Evolutionary conservation across 2,113 vertebrate species (phyloP).

Genomic region (Sialia sialis): DNA sequence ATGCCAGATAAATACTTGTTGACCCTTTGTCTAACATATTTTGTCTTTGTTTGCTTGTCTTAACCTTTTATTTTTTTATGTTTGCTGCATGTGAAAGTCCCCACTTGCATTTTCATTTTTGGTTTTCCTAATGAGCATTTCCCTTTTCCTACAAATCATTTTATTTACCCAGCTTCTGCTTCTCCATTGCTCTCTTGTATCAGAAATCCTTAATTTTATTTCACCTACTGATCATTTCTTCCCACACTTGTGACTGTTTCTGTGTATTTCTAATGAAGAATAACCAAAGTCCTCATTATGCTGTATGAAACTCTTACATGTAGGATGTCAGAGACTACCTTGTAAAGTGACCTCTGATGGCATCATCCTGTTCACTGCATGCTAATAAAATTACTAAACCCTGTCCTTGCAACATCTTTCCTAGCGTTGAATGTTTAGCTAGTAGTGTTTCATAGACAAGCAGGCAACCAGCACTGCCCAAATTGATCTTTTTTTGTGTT

Average conservation of each 20-base stretch:
- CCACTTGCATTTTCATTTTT: constrained; percentile 55
- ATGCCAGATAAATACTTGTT: constrained; percentile 52
- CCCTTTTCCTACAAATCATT: not conserved
- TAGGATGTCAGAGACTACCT: not conserved
- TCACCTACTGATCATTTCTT: constrained; percentile 32
- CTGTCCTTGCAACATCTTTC: constrained; percentile 67
- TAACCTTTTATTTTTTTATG: constrained; percentile 19
- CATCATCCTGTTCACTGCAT: constrained; percentile 47
- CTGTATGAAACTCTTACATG: constrained; percentile 3
- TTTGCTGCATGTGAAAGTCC: constrained; percentile 75
- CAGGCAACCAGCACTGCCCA: constrained; percentile 99
- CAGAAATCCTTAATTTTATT: constrained; percentile 22
- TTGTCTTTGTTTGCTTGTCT: constrained; percentile 64
- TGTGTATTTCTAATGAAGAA: not conserved
- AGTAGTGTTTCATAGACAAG: constrained; percentile 93
- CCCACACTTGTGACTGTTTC: constrained; percentile 13
- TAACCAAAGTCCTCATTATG: constrained; percentile 5
- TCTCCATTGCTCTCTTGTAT: not conserved
- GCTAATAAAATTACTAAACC: constrained; percentile 35
- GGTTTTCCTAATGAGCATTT: constrained; percentile 25
- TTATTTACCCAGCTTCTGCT: constrained; percentile 17
- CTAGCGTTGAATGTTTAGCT: constrained; percentile 80
- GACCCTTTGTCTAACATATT: constrained; percentile 72
- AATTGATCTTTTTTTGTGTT: constrained; percentile 71
- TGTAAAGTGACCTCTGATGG: not conserved